Conservation (phyloP, 1,140 invertebrate genomes). For the Fragariocoptes setiger region DNA sequence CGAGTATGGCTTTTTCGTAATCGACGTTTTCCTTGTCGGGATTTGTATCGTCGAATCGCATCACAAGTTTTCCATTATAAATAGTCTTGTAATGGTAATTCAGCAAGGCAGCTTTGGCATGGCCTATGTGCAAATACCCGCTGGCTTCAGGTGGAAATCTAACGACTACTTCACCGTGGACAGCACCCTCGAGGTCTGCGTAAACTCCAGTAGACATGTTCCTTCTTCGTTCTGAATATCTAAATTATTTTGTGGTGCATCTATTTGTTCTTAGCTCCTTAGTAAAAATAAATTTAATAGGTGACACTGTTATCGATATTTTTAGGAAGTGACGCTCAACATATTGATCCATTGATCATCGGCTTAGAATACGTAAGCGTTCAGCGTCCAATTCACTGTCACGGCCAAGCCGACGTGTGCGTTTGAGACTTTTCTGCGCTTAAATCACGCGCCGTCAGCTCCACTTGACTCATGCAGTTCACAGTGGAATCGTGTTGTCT, state of each 20-base stretch:
- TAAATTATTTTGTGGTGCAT: neutral
- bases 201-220: slow-evolving; percentile 34
- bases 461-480: too few relatives aligned
- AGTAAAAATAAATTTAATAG: neutral
- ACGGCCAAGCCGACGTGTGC: too few relatives aligned
- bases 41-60: slow-evolving; percentile 99
- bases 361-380: too few relatives aligned
- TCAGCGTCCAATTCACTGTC: too few relatives aligned
- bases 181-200: slow-evolving; percentile 71
- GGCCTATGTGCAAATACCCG: slow-evolving; percentile 87
- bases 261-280: slow-evolving; percentile 1
- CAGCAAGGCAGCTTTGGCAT: slow-evolving; percentile 88
- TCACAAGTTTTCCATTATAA: slow-evolving; percentile 77
- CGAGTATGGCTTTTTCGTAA: slow-evolving; percentile 79
- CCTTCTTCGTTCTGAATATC: slow-evolving; percentile 28
- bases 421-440: too few relatives aligned
- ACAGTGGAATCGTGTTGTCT: too few relatives aligned
- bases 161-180: slow-evolving; percentile 73
- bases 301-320: too few relatives aligned
- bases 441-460: too few relatives aligned
- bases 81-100: slow-evolving; percentile 86
- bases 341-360: too few relatives aligned
- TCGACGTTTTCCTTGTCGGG: slow-evolving; percentile 95
- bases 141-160: slow-evolving; percentile 95
- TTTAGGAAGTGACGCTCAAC: too few relatives aligned